Conservation (phyloP, 1,140 invertebrate species). For the Achroia grisella region DNA sequence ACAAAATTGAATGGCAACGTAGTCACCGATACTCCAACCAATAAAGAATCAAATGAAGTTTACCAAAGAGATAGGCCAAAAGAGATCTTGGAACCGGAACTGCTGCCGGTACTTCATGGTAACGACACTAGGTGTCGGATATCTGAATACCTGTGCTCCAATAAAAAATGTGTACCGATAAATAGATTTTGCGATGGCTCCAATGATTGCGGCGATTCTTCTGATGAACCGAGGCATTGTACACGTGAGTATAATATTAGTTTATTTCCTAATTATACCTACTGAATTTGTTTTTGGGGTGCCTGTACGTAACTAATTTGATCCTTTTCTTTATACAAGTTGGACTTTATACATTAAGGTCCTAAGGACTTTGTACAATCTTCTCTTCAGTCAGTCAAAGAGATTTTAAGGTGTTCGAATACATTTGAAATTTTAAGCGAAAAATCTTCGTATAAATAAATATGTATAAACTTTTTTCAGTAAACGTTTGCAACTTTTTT, state of each 20-base stretch:
- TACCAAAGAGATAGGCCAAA: slow-evolving; percentile 40
- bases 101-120: slow-evolving; percentile 46
- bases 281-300: too few species aligned
- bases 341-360: too few species aligned
- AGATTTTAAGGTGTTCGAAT: too few species aligned
- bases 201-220: slow-evolving; percentile 89
- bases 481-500: too few species aligned
- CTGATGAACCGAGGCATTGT: slow-evolving; percentile 88
- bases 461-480: too few species aligned
- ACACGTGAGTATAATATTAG: slow-evolving; percentile 81
- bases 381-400: too few species aligned
- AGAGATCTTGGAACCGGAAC: slow-evolving; percentile 47
- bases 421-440: too few species aligned
- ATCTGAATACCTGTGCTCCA: slow-evolving; percentile 86
- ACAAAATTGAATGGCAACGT: slow-evolving; percentile 44
- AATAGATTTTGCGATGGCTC: slow-evolving; percentile 88
- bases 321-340: too few species aligned
- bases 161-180: slow-evolving; percentile 85
- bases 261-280: too few species aligned
- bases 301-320: too few species aligned
- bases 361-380: too few species aligned
- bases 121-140: slow-evolving; percentile 78
- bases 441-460: too few species aligned
- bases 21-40: slow-evolving; percentile 33
- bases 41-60: slow-evolving; percentile 13